A percentile compares a stretch with the other conserved stretches of the same genome.
Evolutionary conservation across 2,888 invertebrate species (phyloP).

Genomic region (Trichopoda pennipes): DNA sequence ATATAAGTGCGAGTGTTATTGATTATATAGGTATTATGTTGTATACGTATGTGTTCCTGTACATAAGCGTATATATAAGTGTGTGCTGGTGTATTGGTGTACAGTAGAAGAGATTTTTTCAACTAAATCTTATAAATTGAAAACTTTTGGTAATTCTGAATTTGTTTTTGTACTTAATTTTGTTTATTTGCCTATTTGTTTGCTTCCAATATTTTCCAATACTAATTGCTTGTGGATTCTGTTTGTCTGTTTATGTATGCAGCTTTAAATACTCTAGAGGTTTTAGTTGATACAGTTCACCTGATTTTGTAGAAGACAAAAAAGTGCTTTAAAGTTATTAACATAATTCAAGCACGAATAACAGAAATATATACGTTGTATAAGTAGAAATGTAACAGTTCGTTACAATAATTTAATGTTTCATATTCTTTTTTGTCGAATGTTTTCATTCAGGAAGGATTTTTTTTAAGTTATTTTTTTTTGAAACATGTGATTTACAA

Average conservation of each 20-base stretch:
- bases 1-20: background rate
- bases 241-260: slow-evolving; percentile 37
- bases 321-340: slow-evolving; percentile 46
- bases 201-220: slow-evolving; percentile 14
- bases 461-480: slow-evolving; percentile 7
- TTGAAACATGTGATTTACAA: background rate
- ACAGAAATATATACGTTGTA: slow-evolving; percentile 19
- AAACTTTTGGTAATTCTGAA: slow-evolving; percentile 19
- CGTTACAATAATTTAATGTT: slow-evolving; percentile 8
- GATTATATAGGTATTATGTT: background rate
- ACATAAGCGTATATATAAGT: too few species aligned
- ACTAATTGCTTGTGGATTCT: slow-evolving; percentile 55
- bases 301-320: slow-evolving; percentile 48
- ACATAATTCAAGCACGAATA: slow-evolving; percentile 37
- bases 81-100: background rate
- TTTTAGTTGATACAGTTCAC: slow-evolving; percentile 50
- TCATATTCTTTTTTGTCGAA: background rate
- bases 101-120: slow-evolving; percentile 13
- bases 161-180: background rate
- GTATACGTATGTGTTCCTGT: background rate
- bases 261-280: slow-evolving; percentile 52
- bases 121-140: slow-evolving; percentile 39
- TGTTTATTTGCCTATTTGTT: background rate
- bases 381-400: slow-evolving; percentile 37
- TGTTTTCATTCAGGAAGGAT: background rate